Evolutionary conservation across 2,888 invertebrate genomes (phyloP).

Genomic region (Bembecia ichneumoniformis): DNA sequence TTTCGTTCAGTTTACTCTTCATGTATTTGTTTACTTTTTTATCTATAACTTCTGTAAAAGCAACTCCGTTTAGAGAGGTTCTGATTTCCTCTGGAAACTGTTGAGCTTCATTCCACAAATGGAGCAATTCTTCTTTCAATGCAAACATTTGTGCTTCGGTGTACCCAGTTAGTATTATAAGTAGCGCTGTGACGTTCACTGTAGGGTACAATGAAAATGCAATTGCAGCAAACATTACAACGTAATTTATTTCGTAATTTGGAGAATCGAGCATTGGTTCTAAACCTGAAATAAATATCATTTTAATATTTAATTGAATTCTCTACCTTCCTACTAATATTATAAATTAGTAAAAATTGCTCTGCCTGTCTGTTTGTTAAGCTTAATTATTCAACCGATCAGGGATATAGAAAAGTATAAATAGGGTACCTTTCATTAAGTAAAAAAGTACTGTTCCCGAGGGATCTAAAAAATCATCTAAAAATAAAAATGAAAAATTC

Average conservation of each 20-base stretch:
- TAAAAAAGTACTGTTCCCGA: no score
- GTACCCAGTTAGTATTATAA: constrained; percentile 33
- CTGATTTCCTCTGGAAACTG: not conserved
- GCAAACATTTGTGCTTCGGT: constrained; percentile 39
- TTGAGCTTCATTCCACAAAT: constrained; percentile 25
- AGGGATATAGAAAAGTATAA: no score
- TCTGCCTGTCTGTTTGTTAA: no score
- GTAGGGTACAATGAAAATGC: constrained; percentile 24
- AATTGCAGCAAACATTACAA: constrained; percentile 13
- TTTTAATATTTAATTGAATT: not conserved
- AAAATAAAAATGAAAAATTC: no score
- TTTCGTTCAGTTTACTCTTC: constrained; percentile 18
- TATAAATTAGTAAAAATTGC: no score
- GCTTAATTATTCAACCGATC: no score
- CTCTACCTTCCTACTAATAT: no score
- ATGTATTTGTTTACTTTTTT: not conserved
- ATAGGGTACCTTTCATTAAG: no score
- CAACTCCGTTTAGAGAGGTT: not conserved
- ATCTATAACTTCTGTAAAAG: not conserved
- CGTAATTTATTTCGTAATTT: constrained; percentile 33
- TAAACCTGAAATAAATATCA: constrained; percentile 24
- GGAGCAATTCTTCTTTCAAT: constrained; percentile 29
- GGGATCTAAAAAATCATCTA: no score
- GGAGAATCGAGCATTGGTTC: constrained; percentile 39
- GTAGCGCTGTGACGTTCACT: constrained; percentile 27